Base-by-base conservation (phyloP, 2,797 vertebrate species). In the Myiothlypis coronata region DNA sequence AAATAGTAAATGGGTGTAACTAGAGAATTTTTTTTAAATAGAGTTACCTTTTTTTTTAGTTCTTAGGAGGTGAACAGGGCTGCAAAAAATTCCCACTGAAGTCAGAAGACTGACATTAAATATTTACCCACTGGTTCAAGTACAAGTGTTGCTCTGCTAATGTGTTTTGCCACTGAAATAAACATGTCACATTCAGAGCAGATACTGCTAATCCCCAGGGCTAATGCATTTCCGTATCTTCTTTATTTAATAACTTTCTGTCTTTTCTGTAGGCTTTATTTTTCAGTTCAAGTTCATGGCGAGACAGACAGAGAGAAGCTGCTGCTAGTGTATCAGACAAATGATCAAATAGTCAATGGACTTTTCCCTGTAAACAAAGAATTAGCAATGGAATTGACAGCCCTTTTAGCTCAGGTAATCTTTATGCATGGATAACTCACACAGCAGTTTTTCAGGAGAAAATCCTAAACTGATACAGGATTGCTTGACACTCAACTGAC, bases 281-380 rank as follows among this genome's bases (percentile, higher is more conserved):
- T 99, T 97, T 98, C 99, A 50, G 96, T 98, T 88, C 99, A 99
- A 97, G 98, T 98, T 95, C 98, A 98, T 46, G 99, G 99, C 52
- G 99, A 99, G 97, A 99, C 98, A 2, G 99, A 99, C 50, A 98
- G 99, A 97, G 99, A 99, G 98, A 98, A 99, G 94, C 90, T 99
- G 97, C 98, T 99, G 83, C 95, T 99, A 83, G 98, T 98, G 30
- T 99, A 99, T 96, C 99, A 99, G 97, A 99, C 99, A 74, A 99
- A 99, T 74, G 98, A 99, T 94, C 98, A 99, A 95, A 99, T 99
- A 50, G 97, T 98, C 57, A 98, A 98, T 16, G 99, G 99, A 83
- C 98, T 99, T 93, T 99, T 99, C 94, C 99, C 99, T 3, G 98
- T 99, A 88, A 99, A 99, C 98, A 99, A 99, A 98, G 99, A 99